phyloP scores from a whole-genome alignment of 2,113 vertebrate genomes.

The Lampris megalopsis region DNA sequence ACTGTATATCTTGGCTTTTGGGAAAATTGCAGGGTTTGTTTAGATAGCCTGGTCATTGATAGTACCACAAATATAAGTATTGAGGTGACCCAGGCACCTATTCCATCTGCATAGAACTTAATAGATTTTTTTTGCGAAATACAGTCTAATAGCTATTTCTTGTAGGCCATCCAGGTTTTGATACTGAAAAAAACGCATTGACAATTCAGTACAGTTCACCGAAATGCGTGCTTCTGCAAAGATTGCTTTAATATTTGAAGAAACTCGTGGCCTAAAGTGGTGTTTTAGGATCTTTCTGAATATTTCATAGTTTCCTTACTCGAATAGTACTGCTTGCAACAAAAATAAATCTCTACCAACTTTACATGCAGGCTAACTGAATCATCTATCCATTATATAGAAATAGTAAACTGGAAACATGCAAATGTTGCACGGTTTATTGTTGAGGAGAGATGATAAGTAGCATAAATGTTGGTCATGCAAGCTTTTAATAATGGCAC shows the following conservation, averaged over 20 bases:
- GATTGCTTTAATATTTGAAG: conserved; percentile 3
- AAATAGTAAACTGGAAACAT: no score
- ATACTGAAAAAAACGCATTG: conserved; percentile 5
- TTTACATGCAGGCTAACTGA: no score
- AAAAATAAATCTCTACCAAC: no score
- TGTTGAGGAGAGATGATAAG: no score
- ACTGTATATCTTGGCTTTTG: not conserved
- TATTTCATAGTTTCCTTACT: not conserved
- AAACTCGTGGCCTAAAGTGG: not conserved
- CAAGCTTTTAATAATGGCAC: no score
- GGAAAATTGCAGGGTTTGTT: conserved; percentile 18
- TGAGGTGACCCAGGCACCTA: not conserved
- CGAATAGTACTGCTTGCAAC: no score
- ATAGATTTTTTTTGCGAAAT: conserved; percentile 16
- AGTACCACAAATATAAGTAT: conserved; percentile 7
- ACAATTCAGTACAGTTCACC: not conserved
- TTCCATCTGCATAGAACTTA: conserved; percentile 1
- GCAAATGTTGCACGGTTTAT: no score
- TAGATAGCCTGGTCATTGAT: conserved; percentile 4
- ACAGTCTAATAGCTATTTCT: not conserved
- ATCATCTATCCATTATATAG: no score
- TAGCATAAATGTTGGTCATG: no score
- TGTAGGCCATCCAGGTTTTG: not conserved
- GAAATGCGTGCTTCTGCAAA: not conserved
- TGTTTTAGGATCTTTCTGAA: not conserved